Evolutionary conservation across 2,797 vertebrate genomes (phyloP).

Genomic region (Saxicola maurus): DNA sequence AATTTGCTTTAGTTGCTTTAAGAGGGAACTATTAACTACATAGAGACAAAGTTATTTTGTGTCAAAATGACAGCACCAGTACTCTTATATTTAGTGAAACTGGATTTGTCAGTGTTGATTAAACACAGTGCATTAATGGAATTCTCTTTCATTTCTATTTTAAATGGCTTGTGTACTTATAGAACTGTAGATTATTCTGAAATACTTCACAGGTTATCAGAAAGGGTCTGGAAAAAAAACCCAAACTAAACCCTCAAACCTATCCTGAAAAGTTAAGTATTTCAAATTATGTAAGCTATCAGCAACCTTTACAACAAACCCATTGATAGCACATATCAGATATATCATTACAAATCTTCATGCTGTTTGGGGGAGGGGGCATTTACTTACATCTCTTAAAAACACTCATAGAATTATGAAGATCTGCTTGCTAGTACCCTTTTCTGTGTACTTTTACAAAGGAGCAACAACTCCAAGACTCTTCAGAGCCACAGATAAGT

Average conservation of each 20-base stretch:
- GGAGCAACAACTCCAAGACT: not conserved
- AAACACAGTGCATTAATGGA: not conserved
- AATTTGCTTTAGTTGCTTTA: constrained; percentile 36
- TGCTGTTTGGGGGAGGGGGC: not conserved
- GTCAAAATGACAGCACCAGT: constrained; percentile 1
- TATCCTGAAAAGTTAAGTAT: not conserved
- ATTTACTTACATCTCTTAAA: not conserved
- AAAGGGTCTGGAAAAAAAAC: not conserved
- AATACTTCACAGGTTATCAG: not conserved
- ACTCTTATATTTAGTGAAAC: not conserved
- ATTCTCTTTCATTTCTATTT: not conserved
- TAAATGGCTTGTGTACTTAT: not conserved
- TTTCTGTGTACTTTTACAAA: not conserved
- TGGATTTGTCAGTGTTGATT: not conserved
- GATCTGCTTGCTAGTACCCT: not conserved
- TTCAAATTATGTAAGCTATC: not conserved
- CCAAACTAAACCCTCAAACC: not conserved
- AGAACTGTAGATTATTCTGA: not conserved
- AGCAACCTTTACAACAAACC: not conserved
- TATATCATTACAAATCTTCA: not conserved
- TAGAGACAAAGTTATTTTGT: not conserved
- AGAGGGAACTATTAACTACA: constrained; percentile 9
- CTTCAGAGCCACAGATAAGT: not conserved
- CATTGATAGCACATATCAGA: not conserved
- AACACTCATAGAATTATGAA: not conserved